A percentile compares a stretch with the other conserved stretches of the same genome.
Evolutionary conservation across 2,113 vertebrate genomes (phyloP).

Genomic region (Mellivora capensis): DNA sequence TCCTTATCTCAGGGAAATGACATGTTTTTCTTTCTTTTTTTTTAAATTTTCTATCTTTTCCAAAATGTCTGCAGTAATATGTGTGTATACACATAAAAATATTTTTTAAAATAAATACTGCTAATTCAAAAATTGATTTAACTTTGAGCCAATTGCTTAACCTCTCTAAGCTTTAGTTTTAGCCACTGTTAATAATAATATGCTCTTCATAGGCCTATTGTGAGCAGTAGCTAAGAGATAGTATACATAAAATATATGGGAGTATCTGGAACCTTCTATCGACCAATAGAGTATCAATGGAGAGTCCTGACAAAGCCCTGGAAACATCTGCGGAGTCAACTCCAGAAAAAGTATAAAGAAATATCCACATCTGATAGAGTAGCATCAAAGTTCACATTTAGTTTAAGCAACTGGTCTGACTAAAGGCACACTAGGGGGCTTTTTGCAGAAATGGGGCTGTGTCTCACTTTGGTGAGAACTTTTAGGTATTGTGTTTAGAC

Average conservation of each 20-base stretch:
- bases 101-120: background rate
- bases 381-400: background rate
- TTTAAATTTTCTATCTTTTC: background rate
- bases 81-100: background rate
- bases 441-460: background rate
- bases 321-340: background rate
- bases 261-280: background rate
- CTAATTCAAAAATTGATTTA: background rate
- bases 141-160: background rate
- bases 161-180: background rate
- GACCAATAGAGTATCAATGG: too few species aligned
- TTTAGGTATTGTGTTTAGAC: background rate
- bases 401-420: background rate
- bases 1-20: background rate
- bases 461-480: background rate
- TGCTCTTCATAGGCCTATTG: fast-evolving
- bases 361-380: background rate
- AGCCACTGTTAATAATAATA: background rate
- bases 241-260: fast-evolving
- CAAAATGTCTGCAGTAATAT: background rate
- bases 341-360: background rate
- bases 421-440: fast-evolving
- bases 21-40: background rate
- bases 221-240: background rate
- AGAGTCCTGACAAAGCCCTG: background rate